Evolutionary conservation across 2,888 invertebrate genomes (phyloP).

Genomic region (Brenthis hecate): DNA sequence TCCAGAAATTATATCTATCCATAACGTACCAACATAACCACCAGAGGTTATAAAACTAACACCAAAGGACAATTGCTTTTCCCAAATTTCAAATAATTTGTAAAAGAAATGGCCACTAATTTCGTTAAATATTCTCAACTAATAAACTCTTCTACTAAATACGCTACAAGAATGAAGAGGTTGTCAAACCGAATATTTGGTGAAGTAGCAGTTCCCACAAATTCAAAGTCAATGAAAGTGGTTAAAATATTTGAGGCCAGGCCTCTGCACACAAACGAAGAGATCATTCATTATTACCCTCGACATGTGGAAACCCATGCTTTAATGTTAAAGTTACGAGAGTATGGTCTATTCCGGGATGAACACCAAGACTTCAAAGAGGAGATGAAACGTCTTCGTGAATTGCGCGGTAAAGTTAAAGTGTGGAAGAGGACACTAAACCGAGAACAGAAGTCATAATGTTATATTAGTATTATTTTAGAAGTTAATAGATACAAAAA

Average conservation of each 20-base stretch:
- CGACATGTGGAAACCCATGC: conserved; percentile 89
- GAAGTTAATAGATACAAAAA: conserved; percentile 8
- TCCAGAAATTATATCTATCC: background rate
- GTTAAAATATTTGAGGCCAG: conserved; percentile 89
- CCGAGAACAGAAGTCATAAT: conserved; percentile 34
- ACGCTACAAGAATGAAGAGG: conserved; percentile 92
- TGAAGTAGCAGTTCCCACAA: conserved; percentile 91
- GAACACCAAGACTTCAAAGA: conserved; percentile 95
- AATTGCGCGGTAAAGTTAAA: conserved; percentile 88
- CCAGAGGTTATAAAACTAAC: conserved; percentile 8
- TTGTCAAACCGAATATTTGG: conserved; percentile 94
- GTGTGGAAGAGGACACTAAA: conserved; percentile 67
- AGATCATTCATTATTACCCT: conserved; percentile 92
- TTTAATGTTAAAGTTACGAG: conserved; percentile 87
- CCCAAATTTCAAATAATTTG: too few relatives aligned
- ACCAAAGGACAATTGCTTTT: background rate
- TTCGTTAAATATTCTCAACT: conserved; percentile 88
- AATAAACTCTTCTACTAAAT: conserved; percentile 87
- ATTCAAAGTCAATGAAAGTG: conserved; percentile 89
- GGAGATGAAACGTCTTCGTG: conserved; percentile 90
- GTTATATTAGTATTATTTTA: background rate
- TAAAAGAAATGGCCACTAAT: conserved; percentile 72
- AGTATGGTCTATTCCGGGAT: conserved; percentile 91
- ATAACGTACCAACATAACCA: too few relatives aligned
- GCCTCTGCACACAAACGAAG: conserved; percentile 87